phyloP scores from a whole-genome alignment of 2,888 invertebrate species.

The Nebria salina region DNA sequence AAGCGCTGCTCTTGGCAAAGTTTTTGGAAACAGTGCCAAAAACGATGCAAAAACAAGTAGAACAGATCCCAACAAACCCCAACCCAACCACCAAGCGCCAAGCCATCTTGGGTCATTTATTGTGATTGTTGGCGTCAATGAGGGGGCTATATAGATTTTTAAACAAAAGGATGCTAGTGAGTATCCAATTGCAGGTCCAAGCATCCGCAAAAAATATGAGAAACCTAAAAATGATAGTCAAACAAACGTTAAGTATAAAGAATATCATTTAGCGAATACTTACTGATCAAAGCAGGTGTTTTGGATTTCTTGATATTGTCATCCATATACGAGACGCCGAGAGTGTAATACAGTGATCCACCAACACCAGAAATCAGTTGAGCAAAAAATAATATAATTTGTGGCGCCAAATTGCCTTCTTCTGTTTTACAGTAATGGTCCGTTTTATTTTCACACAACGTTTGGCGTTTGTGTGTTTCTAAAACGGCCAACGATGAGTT shows the following conservation, averaged over 20 bases:
- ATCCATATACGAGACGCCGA: slow-evolving; percentile 79
- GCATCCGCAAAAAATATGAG: slow-evolving; percentile 73
- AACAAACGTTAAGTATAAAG: no score
- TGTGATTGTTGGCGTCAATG: slow-evolving; percentile 71
- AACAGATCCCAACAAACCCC: slow-evolving; percentile 71
- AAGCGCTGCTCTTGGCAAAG: slow-evolving; percentile 72
- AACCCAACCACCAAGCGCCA: slow-evolving; percentile 86
- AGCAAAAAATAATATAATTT: slow-evolving; percentile 71
- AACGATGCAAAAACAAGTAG: slow-evolving; percentile 70
- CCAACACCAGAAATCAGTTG: slow-evolving; percentile 78
- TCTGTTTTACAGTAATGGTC: slow-evolving; percentile 55
- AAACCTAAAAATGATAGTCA: slow-evolving; percentile 63
- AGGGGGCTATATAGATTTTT: slow-evolving; percentile 73
- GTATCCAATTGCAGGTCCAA: slow-evolving; percentile 77
- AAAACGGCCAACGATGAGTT: slow-evolving; percentile 63
- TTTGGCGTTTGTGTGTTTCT: slow-evolving; percentile 66
- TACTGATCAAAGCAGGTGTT: slow-evolving; percentile 76
- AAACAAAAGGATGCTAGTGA: slow-evolving; percentile 72
- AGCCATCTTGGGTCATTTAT: slow-evolving; percentile 79
- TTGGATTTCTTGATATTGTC: slow-evolving; percentile 80
- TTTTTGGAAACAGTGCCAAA: slow-evolving; percentile 75
- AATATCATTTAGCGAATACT: slow-evolving; percentile 54
- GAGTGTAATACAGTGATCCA: slow-evolving; percentile 73
- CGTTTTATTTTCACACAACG: slow-evolving; percentile 64
- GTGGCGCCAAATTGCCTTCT: slow-evolving; percentile 70